phyloP scores from a whole-genome alignment of 2,797 vertebrate genomes.

The Peromyscus eremicus region DNA sequence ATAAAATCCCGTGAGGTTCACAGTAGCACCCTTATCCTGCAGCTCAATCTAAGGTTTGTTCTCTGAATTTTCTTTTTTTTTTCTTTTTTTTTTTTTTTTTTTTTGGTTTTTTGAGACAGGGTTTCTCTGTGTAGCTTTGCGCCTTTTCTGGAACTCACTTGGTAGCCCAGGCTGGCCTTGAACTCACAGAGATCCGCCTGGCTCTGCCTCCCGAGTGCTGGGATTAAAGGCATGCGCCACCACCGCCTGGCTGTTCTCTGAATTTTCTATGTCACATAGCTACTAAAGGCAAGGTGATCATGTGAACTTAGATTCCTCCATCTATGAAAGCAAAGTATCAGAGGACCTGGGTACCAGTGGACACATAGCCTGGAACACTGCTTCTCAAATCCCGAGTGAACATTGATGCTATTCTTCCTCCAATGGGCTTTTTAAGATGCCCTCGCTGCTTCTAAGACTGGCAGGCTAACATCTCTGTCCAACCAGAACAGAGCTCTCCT shows the following conservation, averaged over 20 bases:
- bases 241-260: too few relatives aligned
- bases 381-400: neutral
- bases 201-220: too few relatives aligned
- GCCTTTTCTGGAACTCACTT: too few relatives aligned
- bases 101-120: too few relatives aligned
- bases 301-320: neutral
- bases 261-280: neutral
- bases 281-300: neutral
- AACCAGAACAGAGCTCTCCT: neutral
- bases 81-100: too few relatives aligned
- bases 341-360: neutral
- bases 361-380: rapidly evolving
- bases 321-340: neutral
- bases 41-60: neutral
- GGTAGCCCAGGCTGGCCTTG: too few relatives aligned
- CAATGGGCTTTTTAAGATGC: neutral
- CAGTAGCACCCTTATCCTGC: neutral
- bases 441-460: neutral
- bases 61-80: neutral
- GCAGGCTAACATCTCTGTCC: neutral
- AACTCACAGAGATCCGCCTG: too few relatives aligned
- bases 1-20: neutral
- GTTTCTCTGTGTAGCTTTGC: too few relatives aligned
- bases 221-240: too few relatives aligned
- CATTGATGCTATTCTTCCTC: neutral